Evolutionary conservation across 2,797 vertebrate genomes (phyloP), one percentile per base, ranked within the genome.

Genomic region (Hippocampus kuda): DNA sequence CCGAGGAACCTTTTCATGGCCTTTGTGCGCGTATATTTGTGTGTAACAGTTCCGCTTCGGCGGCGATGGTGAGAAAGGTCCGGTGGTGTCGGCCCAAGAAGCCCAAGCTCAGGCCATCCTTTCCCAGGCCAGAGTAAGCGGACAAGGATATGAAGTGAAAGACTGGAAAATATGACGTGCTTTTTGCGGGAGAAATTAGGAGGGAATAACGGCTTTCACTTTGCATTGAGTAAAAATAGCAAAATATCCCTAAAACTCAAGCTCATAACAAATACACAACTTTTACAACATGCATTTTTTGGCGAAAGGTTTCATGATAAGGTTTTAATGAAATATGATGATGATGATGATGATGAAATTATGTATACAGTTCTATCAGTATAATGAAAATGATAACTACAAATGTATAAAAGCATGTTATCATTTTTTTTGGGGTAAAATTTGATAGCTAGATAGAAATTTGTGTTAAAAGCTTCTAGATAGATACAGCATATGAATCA

Each of bases 71-170:
- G 93, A 98, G 82, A 98, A 99, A 82, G 97, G 96, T 71, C 97
- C 96, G 7, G 89, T 92, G 46, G 84, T 98, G 65, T 98, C 95
- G 0, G 94, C 95, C 24, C 96, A 98, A 77, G 96, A 99, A 83
- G 96, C 96, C 56, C 96, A 98, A 81, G 97, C 96, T n/a, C 96
- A 99, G 85, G 96, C 96, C 7, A 99, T 99, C 79, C 94, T 99
- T 59, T 95, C 96, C 76, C 97, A 99, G 84, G 97, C 97, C 75
- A 92, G 97, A 89, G 96, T 98, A 79, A 94, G 95, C 89, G 64
- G 16, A 69, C 54, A 12, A 38, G 69, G 42, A 73, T 69, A 13
- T 68, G 54, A 71, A 56, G 68, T 68, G 67, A 60, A 74, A 66
- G 48, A 38, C 66, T 22, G 46, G 34, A 61, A 46, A 66, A 68